Evolutionary conservation across 2,888 invertebrate species (phyloP).

Genomic region (Tenthredo amoena): DNA sequence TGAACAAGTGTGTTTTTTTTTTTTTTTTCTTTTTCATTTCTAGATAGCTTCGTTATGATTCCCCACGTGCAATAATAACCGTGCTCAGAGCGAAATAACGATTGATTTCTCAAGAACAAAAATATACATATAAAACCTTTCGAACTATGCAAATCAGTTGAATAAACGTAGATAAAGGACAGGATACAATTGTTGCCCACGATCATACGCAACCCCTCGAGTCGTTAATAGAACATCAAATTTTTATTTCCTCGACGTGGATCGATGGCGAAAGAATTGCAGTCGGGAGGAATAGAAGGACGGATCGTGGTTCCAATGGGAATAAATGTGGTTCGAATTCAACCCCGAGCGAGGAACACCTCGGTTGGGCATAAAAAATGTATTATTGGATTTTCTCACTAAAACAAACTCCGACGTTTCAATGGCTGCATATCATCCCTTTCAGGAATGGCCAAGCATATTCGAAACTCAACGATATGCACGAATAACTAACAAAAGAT

Average conservation of each 20-base stretch:
- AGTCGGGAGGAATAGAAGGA: neutral
- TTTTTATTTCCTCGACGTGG: slow-evolving; percentile 19
- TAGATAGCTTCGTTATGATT: neutral
- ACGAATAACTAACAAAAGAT: neutral
- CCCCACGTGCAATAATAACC: neutral
- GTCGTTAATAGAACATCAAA: slow-evolving; percentile 44
- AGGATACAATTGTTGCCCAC: neutral
- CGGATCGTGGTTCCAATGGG: slow-evolving; percentile 21
- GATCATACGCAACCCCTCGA: neutral
- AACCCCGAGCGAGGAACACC: neutral
- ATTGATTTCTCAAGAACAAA: neutral
- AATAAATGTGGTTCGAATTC: slow-evolving; percentile 33
- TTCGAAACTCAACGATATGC: neutral
- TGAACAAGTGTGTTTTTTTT: neutral
- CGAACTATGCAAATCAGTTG: neutral
- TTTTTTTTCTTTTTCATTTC: neutral
- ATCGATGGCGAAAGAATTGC: slow-evolving; percentile 34
- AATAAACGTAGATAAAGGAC: neutral
- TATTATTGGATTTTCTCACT: slow-evolving; percentile 6
- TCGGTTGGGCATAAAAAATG: neutral
- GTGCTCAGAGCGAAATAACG: neutral
- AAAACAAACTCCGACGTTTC: slow-evolving; percentile 8
- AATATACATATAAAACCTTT: neutral
- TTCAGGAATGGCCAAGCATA: neutral
- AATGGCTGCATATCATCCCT: neutral